Base-by-base conservation (phyloP, 1,140 invertebrate species). In the Triops longicaudatus region DNA sequence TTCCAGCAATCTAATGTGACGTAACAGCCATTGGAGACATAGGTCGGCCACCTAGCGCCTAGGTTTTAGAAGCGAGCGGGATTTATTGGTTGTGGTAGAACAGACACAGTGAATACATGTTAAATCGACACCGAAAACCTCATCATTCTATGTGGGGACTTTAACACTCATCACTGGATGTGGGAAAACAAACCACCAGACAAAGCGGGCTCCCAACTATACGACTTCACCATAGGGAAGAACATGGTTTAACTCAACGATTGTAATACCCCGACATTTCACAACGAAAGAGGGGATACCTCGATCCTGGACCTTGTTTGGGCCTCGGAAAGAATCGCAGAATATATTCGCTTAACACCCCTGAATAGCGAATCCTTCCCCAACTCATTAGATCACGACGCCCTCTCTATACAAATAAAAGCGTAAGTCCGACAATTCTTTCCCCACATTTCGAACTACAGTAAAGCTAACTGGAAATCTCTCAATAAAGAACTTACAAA, bases 161-260 rank as follows among this genome's bases (percentile, higher is more conserved):
- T 75, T 28, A 75, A 75, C 31, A 28, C 74, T 9, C 74, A 75
- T 41, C 74, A 75, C 31, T 75, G 74, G 74, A 44, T 6, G 1
- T 75, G 74, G 74, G 4, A 75, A 75, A 44, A 75, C 9, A 27
- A 41, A 41, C 5, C 26, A 7, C 1, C 31, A 9, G 74, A 75
- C 37, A 22, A 22, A 26, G 27, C 74, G 7, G 74, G 74, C 1
- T 11, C 37, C 2, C 27, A 28, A 28, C n/a, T 75, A 3, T 75
- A 75, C 1, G 74, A 75, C 22, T 75, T 75, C 22, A 22, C 41
- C 27, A 75, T 28, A 22, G 22, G 14, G 43, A 75, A 75, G 41
- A 37, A 75, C 27, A 9, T 75, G 7, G 43, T 41, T 9, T 28
- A 44, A 11, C 9, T 75, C 3, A 75, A 37, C 3, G 74, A 75